These are phyloP conservation scores for Pipa parva DNA, from an alignment of 2,113 vertebrate genomes.

Conservation along the genomic window DNA sequence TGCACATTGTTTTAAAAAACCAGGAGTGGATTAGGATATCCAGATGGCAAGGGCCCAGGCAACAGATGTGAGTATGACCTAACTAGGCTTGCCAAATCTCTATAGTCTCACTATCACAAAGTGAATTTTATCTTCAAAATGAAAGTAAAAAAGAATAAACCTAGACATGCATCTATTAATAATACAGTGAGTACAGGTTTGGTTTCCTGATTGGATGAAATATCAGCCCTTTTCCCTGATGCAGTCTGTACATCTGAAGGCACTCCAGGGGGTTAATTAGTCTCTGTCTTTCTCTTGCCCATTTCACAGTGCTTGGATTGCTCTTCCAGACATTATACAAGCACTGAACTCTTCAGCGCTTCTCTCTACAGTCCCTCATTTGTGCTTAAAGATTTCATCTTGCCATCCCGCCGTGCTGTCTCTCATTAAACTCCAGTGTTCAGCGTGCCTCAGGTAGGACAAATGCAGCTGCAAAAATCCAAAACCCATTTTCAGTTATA, in stretches of 20 bases:
- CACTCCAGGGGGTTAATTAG: conserved; percentile 41
- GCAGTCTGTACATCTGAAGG: conserved; percentile 33
- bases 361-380: conserved; percentile 30
- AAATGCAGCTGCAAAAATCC: background rate
- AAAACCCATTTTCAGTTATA: background rate
- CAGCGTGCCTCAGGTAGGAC: conserved; percentile 20
- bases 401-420: conserved; percentile 24
- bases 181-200: background rate
- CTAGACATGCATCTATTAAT: conserved; percentile 4
- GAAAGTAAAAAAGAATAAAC: background rate
- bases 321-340: conserved; percentile 33
- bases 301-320: conserved; percentile 22
- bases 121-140: background rate
- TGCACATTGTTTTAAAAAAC: too few species aligned
- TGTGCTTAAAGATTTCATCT: conserved; percentile 40
- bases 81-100: conserved; percentile 6
- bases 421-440: conserved; percentile 24
- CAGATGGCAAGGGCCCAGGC: background rate
- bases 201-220: conserved; percentile 23
- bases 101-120: conserved; percentile 4
- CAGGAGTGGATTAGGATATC: background rate
- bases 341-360: conserved; percentile 22
- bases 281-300: conserved; percentile 19
- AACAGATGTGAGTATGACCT: conserved; percentile 24
- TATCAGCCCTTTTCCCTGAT: conserved; percentile 2